These are phyloP conservation scores for Petrocephalus sullivani DNA, from an alignment of 2,797 vertebrate genomes.

Conservation along the genomic window DNA sequence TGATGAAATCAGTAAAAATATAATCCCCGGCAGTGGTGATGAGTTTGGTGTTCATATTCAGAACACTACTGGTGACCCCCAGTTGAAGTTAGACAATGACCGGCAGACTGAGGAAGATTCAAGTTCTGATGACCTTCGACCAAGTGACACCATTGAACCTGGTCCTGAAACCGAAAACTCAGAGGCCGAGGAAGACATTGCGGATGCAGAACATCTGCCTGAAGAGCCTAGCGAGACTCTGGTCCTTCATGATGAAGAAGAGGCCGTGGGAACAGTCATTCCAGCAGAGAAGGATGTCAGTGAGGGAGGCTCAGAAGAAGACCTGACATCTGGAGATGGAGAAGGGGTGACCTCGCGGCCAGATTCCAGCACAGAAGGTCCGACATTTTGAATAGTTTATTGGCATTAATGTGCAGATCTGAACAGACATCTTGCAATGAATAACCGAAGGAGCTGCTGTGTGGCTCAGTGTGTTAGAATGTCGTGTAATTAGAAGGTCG, in stretches of 20 bases:
- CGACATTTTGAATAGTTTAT: not conserved
- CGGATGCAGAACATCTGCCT: not conserved
- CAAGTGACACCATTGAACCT: constrained; percentile 20
- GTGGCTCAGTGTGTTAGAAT: not conserved
- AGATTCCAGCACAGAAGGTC: not conserved
- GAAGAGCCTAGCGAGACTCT: constrained; percentile 7
- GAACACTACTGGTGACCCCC: not conserved
- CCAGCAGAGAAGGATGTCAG: constrained; percentile 10
- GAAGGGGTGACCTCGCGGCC: not conserved
- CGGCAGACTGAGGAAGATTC: constrained; percentile 15
- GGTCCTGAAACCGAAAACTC: not conserved
- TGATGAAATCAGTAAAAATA: constrained; percentile 23
- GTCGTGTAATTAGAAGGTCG: not conserved
- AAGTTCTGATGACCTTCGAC: constrained; percentile 17
- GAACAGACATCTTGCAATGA: constrained; percentile 8
- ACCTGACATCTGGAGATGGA: not conserved
- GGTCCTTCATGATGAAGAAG: not conserved
- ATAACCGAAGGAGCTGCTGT: constrained; percentile 7
- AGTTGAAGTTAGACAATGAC: constrained; percentile 17
- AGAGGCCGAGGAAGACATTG: not conserved
- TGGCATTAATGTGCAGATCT: not conserved
- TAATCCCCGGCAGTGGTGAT: constrained; percentile 13
- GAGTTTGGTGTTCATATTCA: not conserved
- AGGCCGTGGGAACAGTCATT: not conserved
- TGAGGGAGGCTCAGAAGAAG: constrained; percentile 32